Base-by-base conservation (phyloP, 2,888 invertebrate species). In the Empis stercorea region DNA sequence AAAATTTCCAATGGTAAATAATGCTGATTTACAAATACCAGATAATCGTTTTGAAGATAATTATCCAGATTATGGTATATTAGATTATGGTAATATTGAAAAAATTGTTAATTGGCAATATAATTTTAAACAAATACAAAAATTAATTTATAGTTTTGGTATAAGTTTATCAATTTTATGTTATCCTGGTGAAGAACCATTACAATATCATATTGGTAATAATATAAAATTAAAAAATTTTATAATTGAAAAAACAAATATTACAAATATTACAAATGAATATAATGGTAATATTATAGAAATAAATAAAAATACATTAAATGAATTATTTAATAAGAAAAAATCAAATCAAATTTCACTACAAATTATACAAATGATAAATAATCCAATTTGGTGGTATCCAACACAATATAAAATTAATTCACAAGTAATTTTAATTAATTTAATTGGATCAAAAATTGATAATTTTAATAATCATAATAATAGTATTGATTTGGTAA, bases 341-440 rank as follows among this genome's bases (percentile, higher is more conserved):
- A 23, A 14, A 9, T 36, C 44, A 34, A 14, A 11, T 15, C n/a
- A 49, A 39, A 37, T 47, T 39, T 46, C 30, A 1, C 11, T 47
- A 1, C 47, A 49, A 45, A 41, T 39, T 3, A 11, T 44, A 23
- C 16, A 39, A 7, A 30, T 45, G 7, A 34, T 42, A 20, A 40
- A 47, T 4, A 60, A 60, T 50, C 56, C 57, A 6, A 56, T 57
- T 47, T 61, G 61, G 61, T 61, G 61, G 61, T 55, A 52, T 53
- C 61, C 61, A 6, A 54, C 54, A 14, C 50, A 57, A 30, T 42
- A 48, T 16, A 48, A 50, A 13, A 30, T 55, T 1, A 50, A 46
- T 17, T 54, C 55, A 0, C 43, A 54, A 4, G 47, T 59, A 3
- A 43, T 60, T 2, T 49, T 53, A 6, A 32, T 60, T 0, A 53